These are phyloP conservation scores for Stichodactyla helianthus DNA, from an alignment of 64 coral and sea anemone species.

Conservation along the genomic window DNA sequence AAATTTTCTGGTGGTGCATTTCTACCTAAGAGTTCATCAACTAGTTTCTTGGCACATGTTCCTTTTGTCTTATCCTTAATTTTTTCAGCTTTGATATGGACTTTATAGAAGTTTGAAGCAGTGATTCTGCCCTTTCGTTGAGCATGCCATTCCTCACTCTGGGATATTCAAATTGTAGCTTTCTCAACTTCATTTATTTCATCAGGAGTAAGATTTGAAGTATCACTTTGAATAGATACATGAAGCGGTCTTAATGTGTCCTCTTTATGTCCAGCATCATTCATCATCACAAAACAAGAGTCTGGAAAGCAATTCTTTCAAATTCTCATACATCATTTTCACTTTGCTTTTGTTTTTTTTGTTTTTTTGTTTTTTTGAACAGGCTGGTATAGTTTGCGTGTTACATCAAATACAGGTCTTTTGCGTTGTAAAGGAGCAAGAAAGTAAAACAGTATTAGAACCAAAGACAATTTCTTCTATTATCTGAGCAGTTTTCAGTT, in stretches of 20 bases:
- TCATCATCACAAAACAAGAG: constrained; percentile 23
- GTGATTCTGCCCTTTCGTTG: constrained; percentile 45
- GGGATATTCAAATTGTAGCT: constrained; percentile 26
- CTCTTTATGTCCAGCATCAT: neutral
- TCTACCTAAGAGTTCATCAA: constrained; percentile 31
- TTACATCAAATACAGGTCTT: constrained; percentile 39
- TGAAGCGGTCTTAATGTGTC: neutral
- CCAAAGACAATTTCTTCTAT: too few species aligned
- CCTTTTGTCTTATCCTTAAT: constrained; percentile 27
- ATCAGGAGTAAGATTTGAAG: neutral
- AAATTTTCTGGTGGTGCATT: constrained; percentile 53
- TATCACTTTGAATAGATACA: neutral
- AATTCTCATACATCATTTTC: neutral
- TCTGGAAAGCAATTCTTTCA: constrained; percentile 14
- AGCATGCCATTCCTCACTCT: constrained; percentile 20
- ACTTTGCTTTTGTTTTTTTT: neutral
- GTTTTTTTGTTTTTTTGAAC: constrained; percentile 1
- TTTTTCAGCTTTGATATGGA: constrained; percentile 61
- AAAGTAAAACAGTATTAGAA: neutral
- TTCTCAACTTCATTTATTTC: constrained; percentile 34
- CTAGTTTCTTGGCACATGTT: constrained; percentile 15
- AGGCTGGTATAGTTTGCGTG: constrained; percentile 31
- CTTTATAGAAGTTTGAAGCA: constrained; percentile 54
- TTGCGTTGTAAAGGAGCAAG: constrained; percentile 25
- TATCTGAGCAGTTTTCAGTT: too few species aligned